These are phyloP conservation scores for Graphium colonna DNA, from an alignment of 2,888 invertebrate genomes.

Conservation along the genomic window DNA sequence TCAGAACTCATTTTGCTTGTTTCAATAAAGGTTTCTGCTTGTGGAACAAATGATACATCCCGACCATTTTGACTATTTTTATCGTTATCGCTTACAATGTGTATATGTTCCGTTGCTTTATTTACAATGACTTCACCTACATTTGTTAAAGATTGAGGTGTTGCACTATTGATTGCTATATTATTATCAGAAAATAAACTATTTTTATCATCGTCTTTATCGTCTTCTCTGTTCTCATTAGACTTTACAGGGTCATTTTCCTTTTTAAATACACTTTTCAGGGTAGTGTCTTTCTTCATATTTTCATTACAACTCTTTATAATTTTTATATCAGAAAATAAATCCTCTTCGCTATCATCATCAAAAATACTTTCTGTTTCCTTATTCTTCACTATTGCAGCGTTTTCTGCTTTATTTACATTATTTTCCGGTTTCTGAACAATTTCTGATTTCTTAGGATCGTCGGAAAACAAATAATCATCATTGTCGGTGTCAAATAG, in stretches of 20 bases:
- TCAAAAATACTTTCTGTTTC: constrained; percentile 33
- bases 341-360: constrained; percentile 48
- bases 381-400: constrained; percentile 3
- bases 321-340: constrained; percentile 36
- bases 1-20: constrained; percentile 37
- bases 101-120: constrained; percentile 12
- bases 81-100: constrained; percentile 12
- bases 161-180: background rate
- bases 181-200: constrained; percentile 7
- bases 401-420: background rate
- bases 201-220: constrained; percentile 13
- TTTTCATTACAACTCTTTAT: constrained; percentile 19
- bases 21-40: constrained; percentile 26
- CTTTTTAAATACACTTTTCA: background rate
- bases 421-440: constrained; percentile 13
- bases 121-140: constrained; percentile 11
- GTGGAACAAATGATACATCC: constrained; percentile 1
- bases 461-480: constrained; percentile 32
- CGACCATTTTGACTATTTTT: constrained; percentile 4
- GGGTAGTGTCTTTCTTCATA: constrained; percentile 7
- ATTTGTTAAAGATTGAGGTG: background rate
- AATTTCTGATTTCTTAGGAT: background rate
- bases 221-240: background rate
- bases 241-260: background rate
- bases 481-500: constrained; percentile 47